These are phyloP conservation scores for Acropternis orthonyx DNA, from an alignment of 2,797 vertebrate species.

Conservation along the genomic window DNA sequence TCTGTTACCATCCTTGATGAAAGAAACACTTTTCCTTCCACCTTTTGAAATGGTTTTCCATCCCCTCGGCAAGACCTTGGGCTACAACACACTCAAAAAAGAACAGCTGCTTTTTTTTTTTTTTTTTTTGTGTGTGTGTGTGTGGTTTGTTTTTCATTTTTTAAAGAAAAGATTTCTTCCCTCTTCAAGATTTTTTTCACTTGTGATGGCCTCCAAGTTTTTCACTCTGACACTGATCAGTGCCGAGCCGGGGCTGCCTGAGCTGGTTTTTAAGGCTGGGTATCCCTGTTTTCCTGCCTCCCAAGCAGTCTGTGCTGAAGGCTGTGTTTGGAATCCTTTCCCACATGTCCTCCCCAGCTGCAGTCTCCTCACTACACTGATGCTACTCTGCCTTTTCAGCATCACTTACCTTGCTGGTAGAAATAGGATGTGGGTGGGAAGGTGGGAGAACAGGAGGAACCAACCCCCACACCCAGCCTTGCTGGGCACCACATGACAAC, in stretches of 20 bases:
- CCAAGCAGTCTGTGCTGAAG: neutral
- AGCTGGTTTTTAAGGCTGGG: neutral
- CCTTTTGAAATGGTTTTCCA: conserved; percentile 14
- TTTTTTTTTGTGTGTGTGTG: too few relatives aligned
- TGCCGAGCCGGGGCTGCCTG: neutral
- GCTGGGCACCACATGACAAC: neutral
- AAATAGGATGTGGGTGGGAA: accelerated
- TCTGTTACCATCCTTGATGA: neutral
- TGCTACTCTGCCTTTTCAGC: neutral
- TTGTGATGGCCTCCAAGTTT: neutral
- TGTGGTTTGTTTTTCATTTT: neutral
- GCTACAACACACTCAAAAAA: neutral
- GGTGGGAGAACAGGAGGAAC: accelerated
- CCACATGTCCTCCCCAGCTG: accelerated
- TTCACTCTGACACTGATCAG: neutral
- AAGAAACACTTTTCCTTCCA: neutral
- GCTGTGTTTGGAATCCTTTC: neutral
- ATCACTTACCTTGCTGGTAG: neutral
- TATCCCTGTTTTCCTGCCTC: neutral
- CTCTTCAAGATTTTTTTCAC: neutral
- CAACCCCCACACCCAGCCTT: neutral
- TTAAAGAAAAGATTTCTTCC: neutral
- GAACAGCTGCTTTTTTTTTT: neutral
- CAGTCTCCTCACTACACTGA: neutral
- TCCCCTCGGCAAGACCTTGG: neutral